These are phyloP conservation scores for Polypedilum pembai DNA, from an alignment of 1,140 invertebrate genomes.

Conservation along the genomic window DNA sequence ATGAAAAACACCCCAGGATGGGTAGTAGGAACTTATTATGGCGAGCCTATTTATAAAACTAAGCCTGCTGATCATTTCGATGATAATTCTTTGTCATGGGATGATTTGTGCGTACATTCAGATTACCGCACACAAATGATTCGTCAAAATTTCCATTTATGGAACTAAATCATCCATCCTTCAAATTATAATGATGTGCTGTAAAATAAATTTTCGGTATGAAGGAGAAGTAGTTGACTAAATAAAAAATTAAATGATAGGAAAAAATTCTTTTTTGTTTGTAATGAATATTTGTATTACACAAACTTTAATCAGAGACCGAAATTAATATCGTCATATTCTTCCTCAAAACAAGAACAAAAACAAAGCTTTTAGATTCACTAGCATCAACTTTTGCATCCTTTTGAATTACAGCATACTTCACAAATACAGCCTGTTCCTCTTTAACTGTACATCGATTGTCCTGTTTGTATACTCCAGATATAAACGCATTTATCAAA, in stretches of 20 bases:
- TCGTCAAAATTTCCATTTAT: conserved; percentile 48
- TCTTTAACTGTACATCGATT: conserved; percentile 93
- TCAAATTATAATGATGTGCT: neutral
- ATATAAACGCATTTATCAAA: conserved; percentile 99
- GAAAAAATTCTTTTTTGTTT: no score
- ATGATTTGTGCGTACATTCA: conserved; percentile 56
- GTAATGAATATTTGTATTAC: no score
- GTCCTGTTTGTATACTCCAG: conserved; percentile 95
- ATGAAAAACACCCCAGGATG: conserved; percentile 85
- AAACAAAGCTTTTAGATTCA: conserved; percentile 94
- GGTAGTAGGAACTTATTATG: conserved; percentile 80
- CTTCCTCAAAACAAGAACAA: conserved; percentile 75
- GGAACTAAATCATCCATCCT: conserved; percentile 44
- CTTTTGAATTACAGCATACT: conserved; percentile 97
- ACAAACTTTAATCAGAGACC: no score
- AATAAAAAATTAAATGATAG: no score
- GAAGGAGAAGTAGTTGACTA: no score
- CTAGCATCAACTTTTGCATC: conserved; percentile 98
- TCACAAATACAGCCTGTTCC: conserved; percentile 98
- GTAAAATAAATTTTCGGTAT: neutral
- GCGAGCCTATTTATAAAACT: conserved; percentile 67
- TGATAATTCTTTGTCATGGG: conserved; percentile 44
- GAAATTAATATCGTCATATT: no score
- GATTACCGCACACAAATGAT: conserved; percentile 47
- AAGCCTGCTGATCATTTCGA: conserved; percentile 49